phyloP scores from a whole-genome alignment of 1,140 invertebrate genomes.

The Drosophila trapezifrons region DNA sequence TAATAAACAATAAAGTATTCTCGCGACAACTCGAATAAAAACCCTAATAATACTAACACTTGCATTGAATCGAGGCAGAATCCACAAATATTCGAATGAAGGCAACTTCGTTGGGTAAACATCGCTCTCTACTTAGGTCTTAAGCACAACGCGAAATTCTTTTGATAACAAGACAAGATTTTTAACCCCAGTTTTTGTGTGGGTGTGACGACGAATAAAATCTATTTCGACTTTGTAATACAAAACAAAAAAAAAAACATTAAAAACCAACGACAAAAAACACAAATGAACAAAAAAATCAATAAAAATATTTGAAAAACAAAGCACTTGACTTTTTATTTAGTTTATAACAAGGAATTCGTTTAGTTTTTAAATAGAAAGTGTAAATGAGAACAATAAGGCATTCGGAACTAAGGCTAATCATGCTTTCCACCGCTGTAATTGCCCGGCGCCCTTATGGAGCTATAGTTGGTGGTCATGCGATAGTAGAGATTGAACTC shows the following conservation, averaged over 20 bases:
- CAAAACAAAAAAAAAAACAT: conserved; percentile 25
- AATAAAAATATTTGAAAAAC: conserved; percentile 65
- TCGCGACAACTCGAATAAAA: conserved; percentile 47
- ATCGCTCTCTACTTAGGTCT: conserved; percentile 48
- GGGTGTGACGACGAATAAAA: conserved; percentile 56
- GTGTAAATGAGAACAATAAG: conserved; percentile 4
- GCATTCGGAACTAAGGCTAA: not conserved
- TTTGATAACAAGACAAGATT: conserved; percentile 47
- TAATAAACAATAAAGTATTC: conserved; percentile 78
- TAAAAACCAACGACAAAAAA: conserved; percentile 24
- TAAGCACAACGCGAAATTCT: conserved; percentile 63
- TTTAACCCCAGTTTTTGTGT: conserved; percentile 58
- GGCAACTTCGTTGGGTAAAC: conserved; percentile 48
- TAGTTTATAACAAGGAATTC: conserved; percentile 10
- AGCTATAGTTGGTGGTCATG: conserved; percentile 57
- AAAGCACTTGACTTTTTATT: not conserved
- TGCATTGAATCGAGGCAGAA: conserved; percentile 41
- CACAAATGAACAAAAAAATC: conserved; percentile 35
- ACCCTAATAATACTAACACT: conserved; percentile 14
- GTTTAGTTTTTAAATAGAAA: not conserved
- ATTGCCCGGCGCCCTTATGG: conserved; percentile 8
- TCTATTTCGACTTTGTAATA: conserved; percentile 70
- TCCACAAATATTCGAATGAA: conserved; percentile 17
- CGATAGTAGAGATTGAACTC: conserved; percentile 78
- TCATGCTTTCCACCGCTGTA: not conserved